A percentile compares a stretch with the other conserved stretches of the same genome.
Conservation (phyloP, 2,113 vertebrate genomes). For the Myotis brandtii region DNA sequence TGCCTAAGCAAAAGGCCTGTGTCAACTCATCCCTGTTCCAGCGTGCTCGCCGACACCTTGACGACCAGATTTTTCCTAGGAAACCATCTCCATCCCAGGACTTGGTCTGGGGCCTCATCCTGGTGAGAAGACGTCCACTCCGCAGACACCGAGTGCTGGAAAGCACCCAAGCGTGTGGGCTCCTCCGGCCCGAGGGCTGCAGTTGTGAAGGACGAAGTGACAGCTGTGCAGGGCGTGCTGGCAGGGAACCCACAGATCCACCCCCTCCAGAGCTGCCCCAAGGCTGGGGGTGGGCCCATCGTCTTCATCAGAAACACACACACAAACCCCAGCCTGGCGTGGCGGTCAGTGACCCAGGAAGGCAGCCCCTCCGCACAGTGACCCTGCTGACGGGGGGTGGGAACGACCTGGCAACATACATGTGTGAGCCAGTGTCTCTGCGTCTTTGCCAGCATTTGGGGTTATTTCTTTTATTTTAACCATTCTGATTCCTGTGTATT, state of each 20-base stretch:
- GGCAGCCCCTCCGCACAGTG: rapidly evolving
- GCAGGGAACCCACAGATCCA: not conserved
- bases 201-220: not conserved
- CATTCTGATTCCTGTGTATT: rapidly evolving
- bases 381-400: not conserved
- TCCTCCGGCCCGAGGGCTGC: conserved; percentile 29
- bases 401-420: not conserved
- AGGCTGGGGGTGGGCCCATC: rapidly evolving
- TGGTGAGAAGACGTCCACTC: conserved; percentile 68
- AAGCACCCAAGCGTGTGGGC: conserved; percentile 48
- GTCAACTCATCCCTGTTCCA: conserved; percentile 17
- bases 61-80: conserved; percentile 64
- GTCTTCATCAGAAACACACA: rapidly evolving
- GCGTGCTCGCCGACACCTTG: conserved; percentile 59
- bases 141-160: conserved; percentile 40
- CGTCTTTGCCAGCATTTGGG: rapidly evolving
- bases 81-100: conserved; percentile 72
- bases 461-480: not conserved
- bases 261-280: not conserved
- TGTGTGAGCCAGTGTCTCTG: not conserved
- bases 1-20: conserved; percentile 54
- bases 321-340: rapidly evolving
- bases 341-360: rapidly evolving
- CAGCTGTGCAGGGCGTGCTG: not conserved
- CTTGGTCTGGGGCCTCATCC: conserved; percentile 72